Base-by-base conservation (phyloP, 2,113 vertebrate genomes). In the Mesitornis unicolor region DNA sequence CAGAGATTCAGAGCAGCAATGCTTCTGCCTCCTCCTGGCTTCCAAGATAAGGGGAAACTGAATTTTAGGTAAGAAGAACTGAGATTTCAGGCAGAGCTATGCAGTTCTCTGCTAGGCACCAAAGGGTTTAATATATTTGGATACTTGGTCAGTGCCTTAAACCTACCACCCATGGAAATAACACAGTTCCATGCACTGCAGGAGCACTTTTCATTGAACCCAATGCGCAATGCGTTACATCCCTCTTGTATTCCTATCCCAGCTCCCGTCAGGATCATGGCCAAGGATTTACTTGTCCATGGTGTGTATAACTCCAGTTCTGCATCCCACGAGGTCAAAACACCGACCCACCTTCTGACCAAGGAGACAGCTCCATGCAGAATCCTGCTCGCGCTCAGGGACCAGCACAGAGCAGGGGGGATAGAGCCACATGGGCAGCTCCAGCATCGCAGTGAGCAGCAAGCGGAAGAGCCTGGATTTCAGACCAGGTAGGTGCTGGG, bases 381-480 rank as follows among this genome's bases (percentile, higher is more conserved):
- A 13, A 31, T 64, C 50, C 50, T 56, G 36, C 36, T 68, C 1
- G 0, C 33, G 47, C 28, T 15, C 21, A 13, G 15, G 48, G 16
- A n/a, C 38, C 1, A 1, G 31, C 14, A 7, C 35, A 6, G 36
- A 31, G 38, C 18, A 21, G 87, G 24, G 31, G 29, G 35, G 45
- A 53, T 1, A 5, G 26, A 48, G 70, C 29, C n/a, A 11, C 16
- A 21, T 0, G 1, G 53, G 29, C 31, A 65, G 70, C 5, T 60
- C 51, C 40, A 60, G 21, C 0, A 0, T 45, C 19, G 50, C 38
- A 21, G n/a, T 6, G 56, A 69, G 35, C 61, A 59, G 16, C 10
- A 16, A 69, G n/a, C 29, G 31, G 19, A 64, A 36, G n/a, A 36
- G 16, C 10, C 35, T 36, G 45, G 38, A 25, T 54, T 80, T 65